phyloP scores from a whole-genome alignment of 1,140 invertebrate species.

The Macrostomum lignano region DNA sequence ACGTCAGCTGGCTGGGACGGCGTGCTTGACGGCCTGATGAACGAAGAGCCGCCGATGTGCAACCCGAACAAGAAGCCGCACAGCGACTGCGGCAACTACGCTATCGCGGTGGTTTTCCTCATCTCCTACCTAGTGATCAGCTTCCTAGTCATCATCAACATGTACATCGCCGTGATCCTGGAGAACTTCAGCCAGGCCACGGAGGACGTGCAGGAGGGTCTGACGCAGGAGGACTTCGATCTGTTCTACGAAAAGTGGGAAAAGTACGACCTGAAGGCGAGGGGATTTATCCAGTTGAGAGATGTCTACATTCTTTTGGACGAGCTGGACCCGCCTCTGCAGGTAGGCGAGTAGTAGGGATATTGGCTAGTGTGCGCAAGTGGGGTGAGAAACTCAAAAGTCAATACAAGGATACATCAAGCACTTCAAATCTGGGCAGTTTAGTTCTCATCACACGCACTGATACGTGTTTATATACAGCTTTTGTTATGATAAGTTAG shows the following conservation, averaged over 20 bases:
- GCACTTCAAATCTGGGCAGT: too few relatives aligned
- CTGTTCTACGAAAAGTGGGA: slow-evolving; percentile 99
- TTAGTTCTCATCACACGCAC: too few relatives aligned
- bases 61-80: slow-evolving; percentile 32
- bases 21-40: slow-evolving; percentile 73
- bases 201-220: slow-evolving; percentile 88
- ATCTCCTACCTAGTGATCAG: slow-evolving; percentile 82
- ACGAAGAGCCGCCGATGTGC: slow-evolving; percentile 48
- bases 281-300: slow-evolving; percentile 74
- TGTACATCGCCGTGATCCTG: slow-evolving; percentile 95
- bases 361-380: too few relatives aligned
- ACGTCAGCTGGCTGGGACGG: slow-evolving; percentile 77
- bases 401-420: too few relatives aligned
- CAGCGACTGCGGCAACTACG: slow-evolving; percentile 69
- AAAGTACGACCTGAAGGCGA: slow-evolving; percentile 81
- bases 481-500: too few relatives aligned
- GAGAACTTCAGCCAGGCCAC: slow-evolving; percentile 93
- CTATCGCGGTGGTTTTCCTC: slow-evolving; percentile 68
- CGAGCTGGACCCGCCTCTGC: slow-evolving; percentile 32
- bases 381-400: too few relatives aligned
- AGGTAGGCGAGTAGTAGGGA: too few relatives aligned
- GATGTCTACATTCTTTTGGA: slow-evolving; percentile 74
- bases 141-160: slow-evolving; percentile 91
- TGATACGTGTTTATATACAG: too few relatives aligned
- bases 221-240: slow-evolving; percentile 82